Evolutionary conservation across 2,113 vertebrate genomes (phyloP).

Genomic region (Herpailurus yagouaroundi): DNA sequence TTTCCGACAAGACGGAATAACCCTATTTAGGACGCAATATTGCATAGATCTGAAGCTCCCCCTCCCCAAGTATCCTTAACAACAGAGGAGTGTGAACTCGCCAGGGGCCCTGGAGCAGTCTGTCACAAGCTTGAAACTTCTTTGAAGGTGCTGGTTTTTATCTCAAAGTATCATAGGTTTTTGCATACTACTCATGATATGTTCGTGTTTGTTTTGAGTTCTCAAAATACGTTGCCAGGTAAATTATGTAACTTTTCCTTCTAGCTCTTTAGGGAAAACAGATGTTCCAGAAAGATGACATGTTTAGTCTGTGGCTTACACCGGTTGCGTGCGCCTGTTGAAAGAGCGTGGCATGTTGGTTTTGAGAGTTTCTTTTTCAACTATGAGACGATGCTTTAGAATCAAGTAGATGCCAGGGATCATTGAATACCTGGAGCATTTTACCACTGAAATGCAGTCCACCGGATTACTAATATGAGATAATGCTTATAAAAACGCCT

Average conservation of each 20-base stretch:
- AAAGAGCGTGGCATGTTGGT: background rate
- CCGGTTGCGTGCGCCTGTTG: background rate
- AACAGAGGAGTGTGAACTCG: background rate
- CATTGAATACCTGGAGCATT: background rate
- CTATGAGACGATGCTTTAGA: background rate
- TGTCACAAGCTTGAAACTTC: slow-evolving; percentile 34
- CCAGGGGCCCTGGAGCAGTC: background rate
- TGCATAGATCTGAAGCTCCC: background rate
- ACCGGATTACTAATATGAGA: background rate
- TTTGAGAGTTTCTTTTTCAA: slow-evolving; percentile 31
- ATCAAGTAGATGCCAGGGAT: slow-evolving; percentile 18
- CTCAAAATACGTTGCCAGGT: background rate
- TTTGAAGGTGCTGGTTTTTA: slow-evolving; percentile 41
- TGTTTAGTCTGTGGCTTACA: background rate
- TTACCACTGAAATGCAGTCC: background rate
- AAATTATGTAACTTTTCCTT: slow-evolving; percentile 46
- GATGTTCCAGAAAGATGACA: background rate
- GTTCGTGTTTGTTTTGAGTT: slow-evolving; percentile 42
- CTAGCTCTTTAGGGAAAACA: slow-evolving; percentile 17
- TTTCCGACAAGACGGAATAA: background rate
- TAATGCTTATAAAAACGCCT: background rate
- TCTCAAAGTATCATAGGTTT: slow-evolving; percentile 39
- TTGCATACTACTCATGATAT: slow-evolving; percentile 15
- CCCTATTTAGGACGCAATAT: background rate
- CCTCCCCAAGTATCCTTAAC: background rate